A percentile compares a stretch with the other conserved stretches of the same genome.
phyloP scores from a whole-genome alignment of 2,113 vertebrate genomes.

The Salvelinus namaycush region DNA sequence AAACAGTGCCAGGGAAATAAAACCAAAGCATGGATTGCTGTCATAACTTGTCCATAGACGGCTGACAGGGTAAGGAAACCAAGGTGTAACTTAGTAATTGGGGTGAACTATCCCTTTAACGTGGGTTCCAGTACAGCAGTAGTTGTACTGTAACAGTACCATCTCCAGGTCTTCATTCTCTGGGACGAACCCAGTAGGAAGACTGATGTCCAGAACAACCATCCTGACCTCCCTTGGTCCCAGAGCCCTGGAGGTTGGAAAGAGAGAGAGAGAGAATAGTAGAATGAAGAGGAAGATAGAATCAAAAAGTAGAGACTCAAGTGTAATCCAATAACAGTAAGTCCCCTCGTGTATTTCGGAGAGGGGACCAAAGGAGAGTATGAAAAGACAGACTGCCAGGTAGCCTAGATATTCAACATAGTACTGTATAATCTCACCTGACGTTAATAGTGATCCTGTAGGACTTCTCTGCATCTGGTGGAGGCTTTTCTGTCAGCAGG shows the following conservation, averaged over 20 bases:
- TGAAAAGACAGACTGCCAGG: neutral
- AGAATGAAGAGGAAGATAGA: neutral
- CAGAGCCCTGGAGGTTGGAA: constrained; percentile 52
- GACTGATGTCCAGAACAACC: constrained; percentile 72
- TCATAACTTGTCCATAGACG: no score
- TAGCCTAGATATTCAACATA: neutral
- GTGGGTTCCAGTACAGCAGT: no score
- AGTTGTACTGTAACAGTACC: constrained; percentile 46
- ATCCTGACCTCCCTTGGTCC: constrained; percentile 69
- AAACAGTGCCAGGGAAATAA: no score
- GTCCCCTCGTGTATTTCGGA: neutral
- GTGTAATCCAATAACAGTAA: no score
- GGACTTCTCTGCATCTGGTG: constrained; percentile 63
- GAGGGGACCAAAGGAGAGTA: neutral
- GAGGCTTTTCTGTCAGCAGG: constrained; percentile 55
- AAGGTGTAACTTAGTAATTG: no score
- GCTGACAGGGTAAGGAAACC: no score
- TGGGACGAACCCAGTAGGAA: constrained; percentile 76
- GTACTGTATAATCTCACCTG: constrained; percentile 50
- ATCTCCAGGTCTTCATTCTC: constrained; percentile 71
- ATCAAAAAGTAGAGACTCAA: no score
- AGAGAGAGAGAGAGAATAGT: neutral
- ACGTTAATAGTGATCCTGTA: constrained; percentile 68
- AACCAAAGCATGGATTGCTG: no score
- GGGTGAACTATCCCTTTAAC: no score